Percentiles rank a stretch among this genome's conserved stretches.
These are phyloP conservation scores for Noctua janthe DNA, from an alignment of 2,888 invertebrate genomes.

Conservation along the genomic window DNA sequence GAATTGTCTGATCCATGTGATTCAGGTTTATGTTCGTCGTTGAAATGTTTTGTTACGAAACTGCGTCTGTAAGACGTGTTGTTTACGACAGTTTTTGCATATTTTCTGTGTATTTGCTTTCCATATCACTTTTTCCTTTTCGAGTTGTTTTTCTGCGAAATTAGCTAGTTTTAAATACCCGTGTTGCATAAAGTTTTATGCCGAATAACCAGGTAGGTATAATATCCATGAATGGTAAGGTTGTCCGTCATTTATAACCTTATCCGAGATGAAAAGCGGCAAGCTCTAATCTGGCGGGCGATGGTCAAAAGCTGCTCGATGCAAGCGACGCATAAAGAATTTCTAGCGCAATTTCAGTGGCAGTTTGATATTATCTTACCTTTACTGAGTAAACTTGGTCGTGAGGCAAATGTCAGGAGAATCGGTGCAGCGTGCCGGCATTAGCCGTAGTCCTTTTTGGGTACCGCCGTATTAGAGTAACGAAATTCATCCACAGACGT, in stretches of 20 bases:
- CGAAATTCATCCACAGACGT: constrained; percentile 21
- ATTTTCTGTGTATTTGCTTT: constrained; percentile 24
- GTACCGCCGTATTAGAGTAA: constrained; percentile 46
- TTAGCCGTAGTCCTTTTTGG: constrained; percentile 63
- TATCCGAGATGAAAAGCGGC: constrained; percentile 31
- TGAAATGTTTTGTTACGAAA: constrained; percentile 56
- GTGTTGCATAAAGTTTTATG: neutral
- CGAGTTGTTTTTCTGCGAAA: neutral
- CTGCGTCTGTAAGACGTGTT: constrained; percentile 13
- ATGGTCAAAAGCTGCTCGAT: constrained; percentile 3
- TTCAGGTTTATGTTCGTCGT: constrained; percentile 55
- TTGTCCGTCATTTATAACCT: constrained; percentile 5
- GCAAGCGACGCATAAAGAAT: constrained; percentile 19
- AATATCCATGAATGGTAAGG: constrained; percentile 1
- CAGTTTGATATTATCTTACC: constrained; percentile 47
- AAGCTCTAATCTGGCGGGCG: constrained; percentile 13
- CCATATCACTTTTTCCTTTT: constrained; percentile 2
- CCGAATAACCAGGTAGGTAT: neutral
- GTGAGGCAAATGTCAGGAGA: constrained; percentile 70
- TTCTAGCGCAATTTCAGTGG: constrained; percentile 33
- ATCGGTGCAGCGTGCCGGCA: constrained; percentile 72
- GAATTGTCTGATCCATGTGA: constrained; percentile 46
- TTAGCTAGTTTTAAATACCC: neutral
- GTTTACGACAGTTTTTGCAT: constrained; percentile 16
- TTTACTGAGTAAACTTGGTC: constrained; percentile 61